Evolutionary conservation across 2,888 invertebrate genomes (phyloP), one percentile per base, ranked within the genome.

Genomic region (Xestia ashworthii): DNA sequence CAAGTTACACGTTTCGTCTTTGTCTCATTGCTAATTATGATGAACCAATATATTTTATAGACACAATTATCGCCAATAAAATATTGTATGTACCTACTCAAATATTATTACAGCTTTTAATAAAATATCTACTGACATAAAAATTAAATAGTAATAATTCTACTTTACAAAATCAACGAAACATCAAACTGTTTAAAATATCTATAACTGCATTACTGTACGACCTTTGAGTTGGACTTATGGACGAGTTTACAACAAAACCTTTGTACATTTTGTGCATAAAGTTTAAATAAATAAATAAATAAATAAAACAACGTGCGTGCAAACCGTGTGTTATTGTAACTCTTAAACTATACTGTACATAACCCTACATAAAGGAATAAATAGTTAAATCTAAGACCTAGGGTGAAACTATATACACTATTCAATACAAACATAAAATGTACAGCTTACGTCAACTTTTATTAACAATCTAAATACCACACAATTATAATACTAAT

Each of bases 391-490:
- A 38, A 38, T 19, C 14, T 14, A 72, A 11, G 25, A 71, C 12
- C 48, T 25, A 64, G 3, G 16, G 25, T n/a, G 14, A 67, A 78
- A 25, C 73, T 19, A 19, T 5, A 19, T 8, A 19, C 50, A 16
- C 16, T 22, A 55, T 38, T 68, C 9, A 58, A 16, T 44, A 64
- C 19, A 65, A 66, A 19, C 16, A 9, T 78, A 41, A 44, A 71
- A 32, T 55, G 16, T 66, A 41, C 32, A 50, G 11, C n/a, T 78
- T 55, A 72, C 55, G 53, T 82, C 71, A 82, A 71, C 48, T 22
- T 41, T 66, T 64, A 78, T 71, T 78, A 48, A 71, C 41, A 62
- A 71, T 41, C 71, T 55, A 77, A 48, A 53, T 58, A 70, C 55
- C 62, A 60, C 38, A 76, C 2, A n/a, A 46, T 65, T 14, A 60